These are phyloP conservation scores for Eidolon helvum DNA, from an alignment of 2,113 vertebrate genomes.

Conservation along the genomic window DNA sequence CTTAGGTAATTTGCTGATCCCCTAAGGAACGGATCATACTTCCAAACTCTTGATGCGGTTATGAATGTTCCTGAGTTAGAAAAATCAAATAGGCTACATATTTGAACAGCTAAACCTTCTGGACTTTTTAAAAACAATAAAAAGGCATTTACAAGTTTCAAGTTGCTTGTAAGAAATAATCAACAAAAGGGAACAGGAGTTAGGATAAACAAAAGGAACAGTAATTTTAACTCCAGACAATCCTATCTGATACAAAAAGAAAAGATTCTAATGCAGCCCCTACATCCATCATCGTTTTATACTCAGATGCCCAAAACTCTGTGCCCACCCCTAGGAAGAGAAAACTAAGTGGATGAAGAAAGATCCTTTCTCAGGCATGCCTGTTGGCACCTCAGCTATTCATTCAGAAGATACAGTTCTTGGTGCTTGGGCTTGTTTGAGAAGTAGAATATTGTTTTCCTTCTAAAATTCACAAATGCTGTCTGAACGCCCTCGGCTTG, in stretches of 20 bases:
- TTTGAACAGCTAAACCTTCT: neutral
- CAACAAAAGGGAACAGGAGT: neutral
- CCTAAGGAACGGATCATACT: neutral
- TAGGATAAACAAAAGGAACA: neutral
- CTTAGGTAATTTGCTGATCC: neutral
- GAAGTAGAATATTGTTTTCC: neutral
- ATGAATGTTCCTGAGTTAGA: constrained; percentile 30
- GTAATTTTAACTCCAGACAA: neutral
- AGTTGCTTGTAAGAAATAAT: neutral
- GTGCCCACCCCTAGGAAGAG: neutral
- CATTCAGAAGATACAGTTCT: neutral
- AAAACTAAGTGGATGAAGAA: neutral
- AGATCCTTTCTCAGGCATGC: neutral
- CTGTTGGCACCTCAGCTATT: neutral
- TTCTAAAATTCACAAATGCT: neutral
- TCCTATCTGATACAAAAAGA: neutral
- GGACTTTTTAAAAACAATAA: neutral
- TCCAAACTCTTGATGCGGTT: neutral
- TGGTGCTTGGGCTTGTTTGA: neutral
- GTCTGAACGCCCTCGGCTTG: neutral
- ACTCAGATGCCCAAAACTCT: neutral
- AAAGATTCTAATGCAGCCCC: neutral
- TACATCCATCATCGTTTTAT: neutral
- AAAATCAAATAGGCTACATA: neutral
- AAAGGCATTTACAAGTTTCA: neutral